Percentiles rank a stretch among this genome's conserved stretches.
phyloP scores from a whole-genome alignment of 1,140 invertebrate genomes.

The Ceratina australensis region DNA sequence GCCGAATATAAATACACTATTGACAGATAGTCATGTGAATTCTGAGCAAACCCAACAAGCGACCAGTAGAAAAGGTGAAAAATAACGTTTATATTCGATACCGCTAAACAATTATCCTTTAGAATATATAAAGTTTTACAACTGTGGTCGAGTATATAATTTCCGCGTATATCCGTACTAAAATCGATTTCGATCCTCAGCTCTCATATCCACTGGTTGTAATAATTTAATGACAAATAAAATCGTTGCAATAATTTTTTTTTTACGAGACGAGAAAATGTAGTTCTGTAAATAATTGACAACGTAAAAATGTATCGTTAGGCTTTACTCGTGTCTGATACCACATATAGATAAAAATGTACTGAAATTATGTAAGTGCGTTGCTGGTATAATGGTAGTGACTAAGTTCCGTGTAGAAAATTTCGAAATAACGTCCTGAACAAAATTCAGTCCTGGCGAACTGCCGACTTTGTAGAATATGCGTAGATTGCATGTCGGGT shows the following conservation, averaged over 20 bases:
- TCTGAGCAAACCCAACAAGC: constrained; percentile 47
- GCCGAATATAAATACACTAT: constrained; percentile 62
- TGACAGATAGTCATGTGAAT: constrained; percentile 53
- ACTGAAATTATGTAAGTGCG: constrained; percentile 87
- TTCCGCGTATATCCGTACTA: constrained; percentile 24
- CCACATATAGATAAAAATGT: constrained; percentile 89
- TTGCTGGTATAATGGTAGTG: constrained; percentile 88
- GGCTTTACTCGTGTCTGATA: constrained; percentile 81
- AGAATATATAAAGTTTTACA: constrained; percentile 44
- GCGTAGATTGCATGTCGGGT: constrained; percentile 84
- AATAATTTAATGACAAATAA: constrained; percentile 44
- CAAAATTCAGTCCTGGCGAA: constrained; percentile 79
- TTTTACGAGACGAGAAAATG: constrained; percentile 10
- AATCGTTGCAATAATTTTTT: constrained; percentile 23
- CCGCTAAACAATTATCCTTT: constrained; percentile 42
- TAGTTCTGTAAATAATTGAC: constrained; percentile 58
- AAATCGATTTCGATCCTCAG: constrained; percentile 27
- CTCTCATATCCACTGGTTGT: constrained; percentile 26
- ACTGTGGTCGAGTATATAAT: constrained; percentile 24
- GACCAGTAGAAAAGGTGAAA: constrained; percentile 44
- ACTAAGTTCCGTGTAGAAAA: constrained; percentile 82
- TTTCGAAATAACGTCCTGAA: constrained; percentile 80
- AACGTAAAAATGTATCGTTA: constrained; percentile 52
- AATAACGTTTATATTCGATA: constrained; percentile 45
- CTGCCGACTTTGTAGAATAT: constrained; percentile 87